Evolutionary conservation across 2,113 vertebrate genomes (phyloP).

Genomic region (Callithrix jacchus): DNA sequence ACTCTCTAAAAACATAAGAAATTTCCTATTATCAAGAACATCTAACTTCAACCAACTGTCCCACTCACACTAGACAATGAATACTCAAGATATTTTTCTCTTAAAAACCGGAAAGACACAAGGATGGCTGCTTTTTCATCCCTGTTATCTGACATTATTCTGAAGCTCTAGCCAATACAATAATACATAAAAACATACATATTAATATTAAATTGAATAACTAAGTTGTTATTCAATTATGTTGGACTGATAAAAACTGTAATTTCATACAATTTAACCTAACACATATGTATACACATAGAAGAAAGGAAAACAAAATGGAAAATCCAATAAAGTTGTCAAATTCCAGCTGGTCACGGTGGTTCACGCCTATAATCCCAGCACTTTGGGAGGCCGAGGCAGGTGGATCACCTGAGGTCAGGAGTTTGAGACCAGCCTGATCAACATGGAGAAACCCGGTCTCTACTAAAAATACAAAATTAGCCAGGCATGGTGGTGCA

Average conservation of each 20-base stretch:
- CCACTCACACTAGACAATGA: neutral
- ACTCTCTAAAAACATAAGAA: neutral
- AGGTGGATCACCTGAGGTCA: too few species aligned
- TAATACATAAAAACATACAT: neutral
- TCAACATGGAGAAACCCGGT: too few species aligned
- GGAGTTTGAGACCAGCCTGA: too few species aligned
- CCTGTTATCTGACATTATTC: neutral
- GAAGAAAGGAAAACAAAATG: neutral
- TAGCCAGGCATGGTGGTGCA: too few species aligned
- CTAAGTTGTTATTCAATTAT: constrained; percentile 4
- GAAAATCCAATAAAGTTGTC: neutral
- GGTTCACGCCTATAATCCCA: too few species aligned
- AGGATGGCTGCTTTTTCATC: neutral
- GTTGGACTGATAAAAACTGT: neutral
- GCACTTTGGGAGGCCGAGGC: too few species aligned
- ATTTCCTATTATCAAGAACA: neutral
- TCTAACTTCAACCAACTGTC: neutral
- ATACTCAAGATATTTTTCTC: neutral
- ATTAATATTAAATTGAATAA: neutral
- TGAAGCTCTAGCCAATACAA: neutral
- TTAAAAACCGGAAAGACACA: neutral
- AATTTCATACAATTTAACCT: neutral
- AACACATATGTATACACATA: neutral
- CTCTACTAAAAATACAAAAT: too few species aligned
- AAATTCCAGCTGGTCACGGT: neutral